Percentiles rank a stretch among this genome's conserved stretches.
Evolutionary conservation across 2,888 invertebrate genomes (phyloP).

Genomic region (Limenitis camilla): DNA sequence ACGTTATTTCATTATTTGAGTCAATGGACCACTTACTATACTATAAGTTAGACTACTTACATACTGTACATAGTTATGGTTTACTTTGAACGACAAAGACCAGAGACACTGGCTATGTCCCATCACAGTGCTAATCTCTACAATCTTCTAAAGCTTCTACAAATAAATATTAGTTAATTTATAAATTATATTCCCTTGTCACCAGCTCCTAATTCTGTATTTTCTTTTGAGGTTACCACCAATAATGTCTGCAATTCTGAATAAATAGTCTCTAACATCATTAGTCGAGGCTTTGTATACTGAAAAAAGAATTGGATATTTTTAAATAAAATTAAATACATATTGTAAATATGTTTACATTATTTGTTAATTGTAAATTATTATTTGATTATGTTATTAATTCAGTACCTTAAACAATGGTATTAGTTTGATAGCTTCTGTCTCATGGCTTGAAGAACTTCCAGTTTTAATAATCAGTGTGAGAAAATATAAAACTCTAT

Average conservation of each 20-base stretch:
- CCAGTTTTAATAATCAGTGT: constrained; percentile 50
- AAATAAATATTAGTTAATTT: background rate
- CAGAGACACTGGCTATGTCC: no score
- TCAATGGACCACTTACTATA: no score
- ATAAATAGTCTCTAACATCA: constrained; percentile 58
- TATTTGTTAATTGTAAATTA: background rate
- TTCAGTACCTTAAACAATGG: constrained; percentile 55
- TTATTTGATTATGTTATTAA: no score
- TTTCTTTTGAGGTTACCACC: constrained; percentile 31
- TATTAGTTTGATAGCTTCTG: constrained; percentile 43
- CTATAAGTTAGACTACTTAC: no score
- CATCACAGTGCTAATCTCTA: no score
- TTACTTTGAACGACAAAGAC: no score
- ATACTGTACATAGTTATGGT: no score
- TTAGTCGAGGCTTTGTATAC: constrained; percentile 60
- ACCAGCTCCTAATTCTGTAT: constrained; percentile 33
- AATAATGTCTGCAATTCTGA: constrained; percentile 51
- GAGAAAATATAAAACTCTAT: constrained; percentile 57
- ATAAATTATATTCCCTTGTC: constrained; percentile 24
- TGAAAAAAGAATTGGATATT: constrained; percentile 35
- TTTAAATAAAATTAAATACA: background rate
- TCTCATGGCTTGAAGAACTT: constrained; percentile 29
- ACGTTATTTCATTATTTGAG: no score
- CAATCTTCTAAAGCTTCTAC: background rate
- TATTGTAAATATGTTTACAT: background rate